phyloP scores from a whole-genome alignment of 2,888 invertebrate genomes.

The Leptarthrus brevirostris region DNA sequence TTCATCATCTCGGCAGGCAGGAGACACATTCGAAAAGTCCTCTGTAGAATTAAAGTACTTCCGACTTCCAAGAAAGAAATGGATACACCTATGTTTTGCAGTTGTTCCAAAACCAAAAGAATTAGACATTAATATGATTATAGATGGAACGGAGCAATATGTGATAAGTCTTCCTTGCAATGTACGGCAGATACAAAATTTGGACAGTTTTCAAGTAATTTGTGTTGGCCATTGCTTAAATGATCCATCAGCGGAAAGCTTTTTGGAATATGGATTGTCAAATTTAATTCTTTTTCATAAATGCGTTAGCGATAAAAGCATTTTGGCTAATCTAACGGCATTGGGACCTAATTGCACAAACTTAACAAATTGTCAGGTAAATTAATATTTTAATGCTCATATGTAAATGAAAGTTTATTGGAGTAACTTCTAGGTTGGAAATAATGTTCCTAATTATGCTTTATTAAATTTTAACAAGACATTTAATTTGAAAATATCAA shows the following conservation, averaged over 20 bases:
- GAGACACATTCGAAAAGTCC: slow-evolving; percentile 59
- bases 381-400: neutral
- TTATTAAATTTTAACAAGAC: slow-evolving; percentile 61
- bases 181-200: slow-evolving; percentile 58
- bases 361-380: slow-evolving; percentile 63
- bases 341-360: slow-evolving; percentile 66
- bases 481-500: slow-evolving; percentile 59
- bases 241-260: neutral
- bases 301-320: slow-evolving; percentile 58
- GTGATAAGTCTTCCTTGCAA: slow-evolving; percentile 60
- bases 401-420: neutral
- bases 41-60: slow-evolving; percentile 61
- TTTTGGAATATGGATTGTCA: slow-evolving; percentile 58
- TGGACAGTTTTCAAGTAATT: slow-evolving; percentile 62
- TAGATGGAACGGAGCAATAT: slow-evolving; percentile 63
- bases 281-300: slow-evolving; percentile 65
- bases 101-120: slow-evolving; percentile 59
- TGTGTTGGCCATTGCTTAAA: slow-evolving; percentile 59
- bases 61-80: slow-evolving; percentile 61
- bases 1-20: slow-evolving; percentile 55
- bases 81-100: slow-evolving; percentile 64
- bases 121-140: slow-evolving; percentile 59
- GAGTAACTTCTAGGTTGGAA: slow-evolving; percentile 56
- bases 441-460: slow-evolving; percentile 64
- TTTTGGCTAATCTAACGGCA: slow-evolving; percentile 63